phyloP scores from a whole-genome alignment of 2,888 invertebrate genomes.

The Noctua janthe region DNA sequence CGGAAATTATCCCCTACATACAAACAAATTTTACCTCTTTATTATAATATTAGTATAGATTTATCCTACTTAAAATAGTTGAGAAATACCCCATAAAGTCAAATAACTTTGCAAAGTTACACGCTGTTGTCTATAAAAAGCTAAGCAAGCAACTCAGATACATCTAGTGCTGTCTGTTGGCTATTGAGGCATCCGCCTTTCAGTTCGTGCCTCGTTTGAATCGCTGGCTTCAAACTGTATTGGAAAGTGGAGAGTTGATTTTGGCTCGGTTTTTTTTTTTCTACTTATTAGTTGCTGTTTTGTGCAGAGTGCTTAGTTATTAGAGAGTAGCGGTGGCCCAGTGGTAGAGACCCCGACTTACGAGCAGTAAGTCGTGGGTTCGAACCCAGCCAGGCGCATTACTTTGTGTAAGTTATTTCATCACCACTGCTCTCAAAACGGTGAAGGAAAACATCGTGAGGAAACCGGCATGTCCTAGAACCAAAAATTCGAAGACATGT shows the following conservation, averaged over 20 bases:
- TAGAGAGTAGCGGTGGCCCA: too few species aligned
- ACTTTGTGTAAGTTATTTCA: too few species aligned
- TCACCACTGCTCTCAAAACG: too few species aligned
- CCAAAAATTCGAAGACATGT: too few species aligned
- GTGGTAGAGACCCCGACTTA: too few species aligned
- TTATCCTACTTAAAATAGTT: background rate
- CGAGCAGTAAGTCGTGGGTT: too few species aligned
- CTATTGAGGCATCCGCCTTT: conserved; percentile 38
- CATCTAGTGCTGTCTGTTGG: conserved; percentile 8
- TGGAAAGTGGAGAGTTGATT: background rate
- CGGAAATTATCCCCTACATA: too few species aligned
- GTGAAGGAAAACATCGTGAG: too few species aligned
- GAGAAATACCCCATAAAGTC: background rate
- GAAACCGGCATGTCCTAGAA: too few species aligned
- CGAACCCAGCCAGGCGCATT: too few species aligned
- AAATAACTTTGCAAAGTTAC: conserved; percentile 1
- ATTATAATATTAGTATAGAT: too few species aligned
- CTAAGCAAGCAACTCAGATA: conserved; percentile 24
- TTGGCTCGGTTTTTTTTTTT: background rate
- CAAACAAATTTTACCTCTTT: too few species aligned
- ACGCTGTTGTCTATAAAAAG: conserved; percentile 6
- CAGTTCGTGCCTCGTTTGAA: conserved; percentile 31
- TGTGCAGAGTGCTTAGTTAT: background rate
- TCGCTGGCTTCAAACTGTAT: background rate
- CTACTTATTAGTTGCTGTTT: background rate